phyloP scores from a whole-genome alignment of 1,140 invertebrate species.

The Camponotus vicinus region DNA sequence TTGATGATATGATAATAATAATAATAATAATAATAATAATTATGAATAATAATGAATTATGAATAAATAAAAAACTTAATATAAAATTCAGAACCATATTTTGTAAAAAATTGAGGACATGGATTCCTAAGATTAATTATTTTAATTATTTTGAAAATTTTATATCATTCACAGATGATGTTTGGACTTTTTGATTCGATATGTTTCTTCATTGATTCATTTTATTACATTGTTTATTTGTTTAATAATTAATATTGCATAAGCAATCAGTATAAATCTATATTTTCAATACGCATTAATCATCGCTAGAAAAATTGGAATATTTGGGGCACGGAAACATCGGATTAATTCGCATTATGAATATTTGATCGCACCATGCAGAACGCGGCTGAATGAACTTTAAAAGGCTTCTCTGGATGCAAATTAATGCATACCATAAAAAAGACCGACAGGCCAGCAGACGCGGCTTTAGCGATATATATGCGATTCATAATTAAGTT shows the following conservation, averaged over 20 bases:
- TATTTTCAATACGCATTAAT: constrained; percentile 12
- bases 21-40: no score
- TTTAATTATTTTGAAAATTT: not conserved
- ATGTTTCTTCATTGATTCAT: not conserved
- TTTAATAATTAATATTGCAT: constrained; percentile 10
- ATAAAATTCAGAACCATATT: not conserved
- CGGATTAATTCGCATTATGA: constrained; percentile 55
- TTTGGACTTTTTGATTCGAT: not conserved
- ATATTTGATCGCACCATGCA: constrained; percentile 59
- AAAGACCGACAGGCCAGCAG: constrained; percentile 20
- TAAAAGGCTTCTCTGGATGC: constrained; percentile 44
- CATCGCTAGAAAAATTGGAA: constrained; percentile 34
- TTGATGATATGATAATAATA: no score
- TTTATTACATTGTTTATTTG: constrained; percentile 20
- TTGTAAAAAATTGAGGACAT: not conserved
- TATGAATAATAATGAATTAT: not conserved
- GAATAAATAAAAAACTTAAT: not conserved
- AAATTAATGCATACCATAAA: constrained; percentile 57
- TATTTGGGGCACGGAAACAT: constrained; percentile 32
- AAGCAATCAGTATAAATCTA: not conserved
- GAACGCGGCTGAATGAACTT: constrained; percentile 46
- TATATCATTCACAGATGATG: not conserved
- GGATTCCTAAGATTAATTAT: not conserved
- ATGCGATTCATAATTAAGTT: constrained; percentile 49
- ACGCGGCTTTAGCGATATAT: constrained; percentile 46